Conservation (phyloP, 2,113 vertebrate species). For the Lampris incognitus region DNA sequence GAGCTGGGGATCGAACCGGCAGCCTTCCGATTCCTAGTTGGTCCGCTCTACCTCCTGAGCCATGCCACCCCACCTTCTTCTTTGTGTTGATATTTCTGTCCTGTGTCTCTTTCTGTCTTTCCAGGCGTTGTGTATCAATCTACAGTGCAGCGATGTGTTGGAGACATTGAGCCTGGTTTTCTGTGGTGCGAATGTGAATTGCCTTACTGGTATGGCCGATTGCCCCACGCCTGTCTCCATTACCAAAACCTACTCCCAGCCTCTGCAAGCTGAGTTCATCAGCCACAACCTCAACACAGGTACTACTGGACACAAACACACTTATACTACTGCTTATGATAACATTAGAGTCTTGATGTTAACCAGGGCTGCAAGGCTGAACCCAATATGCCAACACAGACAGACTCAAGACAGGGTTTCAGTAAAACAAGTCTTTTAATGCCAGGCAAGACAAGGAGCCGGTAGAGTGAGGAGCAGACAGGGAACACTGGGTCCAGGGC, state of each 20-base stretch:
- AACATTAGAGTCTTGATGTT: background rate
- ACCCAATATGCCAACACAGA: too few relatives aligned
- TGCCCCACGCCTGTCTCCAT: constrained; percentile 83
- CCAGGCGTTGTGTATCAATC: constrained; percentile 91
- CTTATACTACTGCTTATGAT: background rate
- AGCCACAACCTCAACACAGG: constrained; percentile 90
- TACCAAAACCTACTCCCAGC: constrained; percentile 85
- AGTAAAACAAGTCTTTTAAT: too few relatives aligned
- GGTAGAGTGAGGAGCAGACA: too few relatives aligned
- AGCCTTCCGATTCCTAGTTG: too few relatives aligned
- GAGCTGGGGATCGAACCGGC: too few relatives aligned
- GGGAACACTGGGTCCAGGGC: too few relatives aligned
- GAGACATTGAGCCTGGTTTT: constrained; percentile 93
- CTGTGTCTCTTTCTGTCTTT: background rate
- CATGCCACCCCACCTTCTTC: too few relatives aligned
- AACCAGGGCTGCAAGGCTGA: background rate
- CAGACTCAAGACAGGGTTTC: too few relatives aligned
- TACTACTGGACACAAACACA: constrained; percentile 47
- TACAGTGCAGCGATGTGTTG: constrained; percentile 90
- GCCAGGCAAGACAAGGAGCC: too few relatives aligned
- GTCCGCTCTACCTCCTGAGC: too few relatives aligned
- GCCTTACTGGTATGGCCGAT: constrained; percentile 83
- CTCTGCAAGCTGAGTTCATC: constrained; percentile 91
- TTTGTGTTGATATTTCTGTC: background rate
- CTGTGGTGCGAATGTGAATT: constrained; percentile 91